Percentiles rank a stretch among this genome's conserved stretches.
phyloP scores from a whole-genome alignment of 2,113 vertebrate species.

The Riparia riparia region DNA sequence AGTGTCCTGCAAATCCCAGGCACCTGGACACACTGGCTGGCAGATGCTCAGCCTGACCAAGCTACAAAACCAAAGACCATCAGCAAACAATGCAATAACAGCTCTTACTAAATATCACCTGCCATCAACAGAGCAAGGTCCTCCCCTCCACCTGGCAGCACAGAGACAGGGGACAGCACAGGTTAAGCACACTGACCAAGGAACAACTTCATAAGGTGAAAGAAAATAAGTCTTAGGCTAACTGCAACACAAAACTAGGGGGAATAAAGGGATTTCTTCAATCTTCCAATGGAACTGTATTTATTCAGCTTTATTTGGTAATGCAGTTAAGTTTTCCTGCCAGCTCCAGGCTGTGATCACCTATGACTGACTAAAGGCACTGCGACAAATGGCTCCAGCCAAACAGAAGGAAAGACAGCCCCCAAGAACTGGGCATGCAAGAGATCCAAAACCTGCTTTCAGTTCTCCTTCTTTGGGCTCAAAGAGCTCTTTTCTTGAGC shows the following conservation, averaged over 20 bases:
- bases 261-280: neutral
- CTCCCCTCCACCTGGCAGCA: neutral
- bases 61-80: neutral
- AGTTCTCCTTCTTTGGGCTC: neutral
- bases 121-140: neutral
- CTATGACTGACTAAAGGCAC: neutral
- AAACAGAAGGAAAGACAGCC: neutral
- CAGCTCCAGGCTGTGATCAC: neutral
- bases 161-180: neutral
- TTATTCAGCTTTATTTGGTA: neutral
- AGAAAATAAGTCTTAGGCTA: neutral
- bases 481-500: neutral
- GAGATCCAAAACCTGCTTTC: neutral
- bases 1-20: neutral
- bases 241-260: neutral
- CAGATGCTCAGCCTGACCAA: neutral
- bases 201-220: neutral
- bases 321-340: neutral
- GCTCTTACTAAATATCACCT: neutral
- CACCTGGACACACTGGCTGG: neutral
- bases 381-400: neutral
- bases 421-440: neutral
- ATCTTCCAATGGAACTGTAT: neutral
- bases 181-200: neutral
- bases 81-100: rapidly evolving